Evolutionary conservation across 2,888 invertebrate genomes (phyloP), one percentile per base, ranked within the genome.

Genomic region (Beris morrisii): DNA sequence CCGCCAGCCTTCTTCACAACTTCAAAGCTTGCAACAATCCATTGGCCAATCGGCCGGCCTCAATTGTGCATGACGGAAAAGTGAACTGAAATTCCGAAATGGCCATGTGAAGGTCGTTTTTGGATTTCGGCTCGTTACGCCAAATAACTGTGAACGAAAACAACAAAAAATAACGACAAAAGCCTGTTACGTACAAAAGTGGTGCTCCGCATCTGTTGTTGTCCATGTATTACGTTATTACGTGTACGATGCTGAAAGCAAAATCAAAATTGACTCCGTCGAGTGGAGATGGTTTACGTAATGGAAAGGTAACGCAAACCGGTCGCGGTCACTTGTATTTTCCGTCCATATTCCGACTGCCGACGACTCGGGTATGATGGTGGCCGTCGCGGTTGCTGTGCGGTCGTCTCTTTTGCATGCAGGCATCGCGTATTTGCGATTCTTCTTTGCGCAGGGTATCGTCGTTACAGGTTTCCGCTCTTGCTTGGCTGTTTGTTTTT

Each of bases 51-150:
- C 22, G 22, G 22, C 30, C 22, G 11, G 56, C 22, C 56, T 56
- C 44, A 44, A 45, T 22, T 11, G 44, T 28, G 46, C 46, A 44
- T 44, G 44, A 57, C 57, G 57, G 22, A 28, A 57, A 57, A 57
- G 57, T 57, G 57, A 57, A 57, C 55, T 12, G 43, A 46, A 55
- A 31, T 56, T 15, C 50, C 55, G 6, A 43, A 53, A 52, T 15
- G 57, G 46, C 64, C 30, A 56, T 32, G 46, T 50, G 66, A 66
- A 54, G 46, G 54, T 67, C 57, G 56, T 54, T 48, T 67, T 56
- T 31, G 32, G 46, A 57, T 57, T 57, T 45, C 30, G 28, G 15
- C 30, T 43, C 57, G 30, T 45, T 57, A 45, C 46, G 46, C 45
- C 45, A 44, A 57, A n/a, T 45, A 30, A 56, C 56, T 43, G 22